These are phyloP conservation scores for Macrophya alboannulata DNA, from an alignment of 2,888 invertebrate species.

Conservation along the genomic window DNA sequence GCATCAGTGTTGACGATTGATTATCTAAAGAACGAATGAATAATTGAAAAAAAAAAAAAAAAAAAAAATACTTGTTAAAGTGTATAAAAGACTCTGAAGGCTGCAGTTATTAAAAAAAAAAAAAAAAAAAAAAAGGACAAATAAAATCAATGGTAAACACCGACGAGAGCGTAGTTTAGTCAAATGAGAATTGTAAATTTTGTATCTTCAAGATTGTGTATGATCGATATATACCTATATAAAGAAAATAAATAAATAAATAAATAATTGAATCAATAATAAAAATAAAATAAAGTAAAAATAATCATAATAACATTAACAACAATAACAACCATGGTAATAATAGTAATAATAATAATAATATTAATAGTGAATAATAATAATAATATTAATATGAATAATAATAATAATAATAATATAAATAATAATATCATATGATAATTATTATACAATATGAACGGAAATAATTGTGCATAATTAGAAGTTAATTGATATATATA, in stretches of 20 bases:
- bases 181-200: slow-evolving; percentile 73
- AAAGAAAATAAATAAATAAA: slow-evolving; percentile 22
- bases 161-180: slow-evolving; percentile 48
- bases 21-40: too few relatives aligned
- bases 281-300: slow-evolving; percentile 17
- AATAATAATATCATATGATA: slow-evolving; percentile 44
- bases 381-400: slow-evolving; percentile 46
- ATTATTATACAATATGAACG: slow-evolving; percentile 43
- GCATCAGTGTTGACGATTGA: slow-evolving; percentile 40
- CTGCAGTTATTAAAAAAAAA: neutral
- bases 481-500: slow-evolving; percentile 39
- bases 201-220: slow-evolving; percentile 77
- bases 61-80: slow-evolving; percentile 24
- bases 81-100: neutral
- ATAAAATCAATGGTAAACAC: slow-evolving; percentile 38
- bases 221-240: slow-evolving; percentile 66
- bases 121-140: slow-evolving; percentile 7
- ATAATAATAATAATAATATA: slow-evolving; percentile 18
- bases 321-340: slow-evolving; percentile 38
- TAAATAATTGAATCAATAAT: neutral
- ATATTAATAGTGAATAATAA: slow-evolving; percentile 59
- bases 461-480: slow-evolving; percentile 53
- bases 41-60: neutral
- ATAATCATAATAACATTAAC: slow-evolving; percentile 16
- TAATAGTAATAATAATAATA: slow-evolving; percentile 50